phyloP scores from a whole-genome alignment of 2,888 invertebrate genomes.

The Oxyteleia sp. region DNA sequence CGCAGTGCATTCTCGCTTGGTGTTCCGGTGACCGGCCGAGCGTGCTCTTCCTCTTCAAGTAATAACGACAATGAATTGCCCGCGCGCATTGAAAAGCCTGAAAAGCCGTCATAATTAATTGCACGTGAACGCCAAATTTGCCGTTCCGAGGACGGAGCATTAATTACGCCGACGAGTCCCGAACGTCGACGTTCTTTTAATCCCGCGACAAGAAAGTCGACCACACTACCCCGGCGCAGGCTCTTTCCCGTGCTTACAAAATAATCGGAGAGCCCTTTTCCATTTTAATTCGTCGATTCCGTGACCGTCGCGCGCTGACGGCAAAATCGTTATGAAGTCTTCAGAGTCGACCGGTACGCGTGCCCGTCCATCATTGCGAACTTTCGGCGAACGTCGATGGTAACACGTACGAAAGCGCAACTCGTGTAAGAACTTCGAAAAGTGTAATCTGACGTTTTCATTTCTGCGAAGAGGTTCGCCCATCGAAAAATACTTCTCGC shows the following conservation, averaged over 20 bases:
- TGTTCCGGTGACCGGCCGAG: conserved; percentile 9
- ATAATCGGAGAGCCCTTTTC: conserved; percentile 27
- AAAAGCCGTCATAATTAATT: conserved; percentile 22
- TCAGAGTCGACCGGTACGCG: conserved; percentile 64
- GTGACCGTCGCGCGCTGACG: conserved; percentile 23
- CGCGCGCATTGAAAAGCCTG: background rate
- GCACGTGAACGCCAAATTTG: background rate
- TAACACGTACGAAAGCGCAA: conserved; percentile 56
- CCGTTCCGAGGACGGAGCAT: background rate
- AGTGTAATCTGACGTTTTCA: conserved; percentile 66
- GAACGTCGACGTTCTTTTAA: background rate
- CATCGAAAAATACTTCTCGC: conserved; percentile 25
- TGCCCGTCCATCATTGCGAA: conserved; percentile 76
- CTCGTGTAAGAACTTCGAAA: conserved; percentile 47
- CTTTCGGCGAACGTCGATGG: conserved; percentile 58
- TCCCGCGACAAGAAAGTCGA: background rate
- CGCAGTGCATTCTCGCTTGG: conserved; percentile 42
- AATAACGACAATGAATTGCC: conserved; percentile 41
- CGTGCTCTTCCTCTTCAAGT: conserved; percentile 34
- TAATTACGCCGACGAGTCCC: conserved; percentile 18
- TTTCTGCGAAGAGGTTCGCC: conserved; percentile 32
- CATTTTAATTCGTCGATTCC: conserved; percentile 44
- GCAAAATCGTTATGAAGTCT: conserved; percentile 76
- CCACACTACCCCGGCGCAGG: conserved; percentile 8
- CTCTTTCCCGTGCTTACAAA: conserved; percentile 37